A percentile compares a stretch with the other conserved stretches of the same genome.
These are phyloP conservation scores for Isotomurus palustris DNA, from an alignment of 2,888 invertebrate genomes.

Conservation along the genomic window DNA sequence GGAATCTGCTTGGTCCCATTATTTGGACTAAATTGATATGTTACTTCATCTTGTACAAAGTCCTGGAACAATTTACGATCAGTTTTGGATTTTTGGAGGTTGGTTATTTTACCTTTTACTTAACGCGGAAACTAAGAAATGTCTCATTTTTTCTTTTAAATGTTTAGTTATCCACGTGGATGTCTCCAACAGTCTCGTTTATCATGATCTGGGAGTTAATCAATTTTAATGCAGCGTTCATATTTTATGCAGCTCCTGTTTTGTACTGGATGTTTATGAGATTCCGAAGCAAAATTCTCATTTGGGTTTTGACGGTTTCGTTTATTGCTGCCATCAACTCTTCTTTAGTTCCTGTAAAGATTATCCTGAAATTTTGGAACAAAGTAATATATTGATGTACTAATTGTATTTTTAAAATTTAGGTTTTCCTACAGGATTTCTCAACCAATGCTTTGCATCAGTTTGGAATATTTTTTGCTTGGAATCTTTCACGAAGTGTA, in stretches of 20 bases:
- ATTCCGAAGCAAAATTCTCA: conserved; percentile 52
- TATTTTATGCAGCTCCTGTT: conserved; percentile 58
- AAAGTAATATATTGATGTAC: too few relatives aligned
- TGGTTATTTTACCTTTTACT: not conserved
- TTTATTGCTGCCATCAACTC: conserved; percentile 51
- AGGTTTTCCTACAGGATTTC: too few relatives aligned
- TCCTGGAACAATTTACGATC: too few relatives aligned
- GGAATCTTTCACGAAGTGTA: conserved; percentile 59
- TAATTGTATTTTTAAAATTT: too few relatives aligned
- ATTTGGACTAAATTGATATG: too few relatives aligned
- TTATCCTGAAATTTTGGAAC: too few relatives aligned
- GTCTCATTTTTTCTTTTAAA: not conserved
- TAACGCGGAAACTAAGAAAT: conserved; percentile 10
- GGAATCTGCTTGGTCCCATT: too few relatives aligned
- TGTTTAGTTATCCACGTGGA: conserved; percentile 16
- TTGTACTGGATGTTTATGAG: conserved; percentile 55
- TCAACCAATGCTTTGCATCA: too few relatives aligned
- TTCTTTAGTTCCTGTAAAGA: too few relatives aligned
- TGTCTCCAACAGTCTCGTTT: conserved; percentile 51
- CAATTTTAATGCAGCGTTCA: conserved; percentile 55
- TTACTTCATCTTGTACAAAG: too few relatives aligned
- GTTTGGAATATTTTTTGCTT: conserved; percentile 67
- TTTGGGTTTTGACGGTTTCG: conserved; percentile 58
- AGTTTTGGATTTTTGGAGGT: too few relatives aligned
- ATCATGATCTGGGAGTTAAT: conserved; percentile 54